Base-by-base conservation (phyloP, 2,888 invertebrate species). In the Cantharis rufa region DNA sequence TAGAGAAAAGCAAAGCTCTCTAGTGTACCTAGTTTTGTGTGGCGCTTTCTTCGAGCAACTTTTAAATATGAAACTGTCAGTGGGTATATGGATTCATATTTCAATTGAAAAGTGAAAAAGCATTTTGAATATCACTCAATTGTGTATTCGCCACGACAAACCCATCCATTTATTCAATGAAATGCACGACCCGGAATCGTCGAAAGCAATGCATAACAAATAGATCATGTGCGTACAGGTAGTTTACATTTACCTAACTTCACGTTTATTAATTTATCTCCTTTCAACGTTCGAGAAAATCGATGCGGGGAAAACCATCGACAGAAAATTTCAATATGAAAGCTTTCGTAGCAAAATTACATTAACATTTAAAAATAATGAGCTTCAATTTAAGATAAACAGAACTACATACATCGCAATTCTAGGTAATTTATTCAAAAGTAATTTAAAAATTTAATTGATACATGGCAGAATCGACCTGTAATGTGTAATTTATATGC, bases 121-220 rank as follows among this genome's bases (percentile, higher is more conserved):
- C 71, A 73, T 71, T 78, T 78, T 73, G 66, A 78, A 76, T 74
- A 73, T 78, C 78, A 78, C 71, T 78, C 78, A 75, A 78, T 78
- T 76, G 75, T 74, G 62, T 62, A 71, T 74, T 75, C 77, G 71
- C 78, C 76, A 75, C 27, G 27, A 28, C 74, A 78, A 72, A 76
- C 64, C 64, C n/a, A 66, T 75, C 72, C 61, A 72, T 63, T 78
- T 75, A 80, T 78, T 80, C 80, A 75, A 77, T 75, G 73, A 78
- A 80, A 78, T 75, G 72, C 75, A 77, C 75, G 72, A 62, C 73
- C 77, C 75, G 76, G 48, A 75, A 78, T 74, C 76, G 80, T 72
- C 71, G 81, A 80, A 80, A 78, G 81, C 81, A 82, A 82, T 81
- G 82, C 81, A 82, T 82, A 82, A 80, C 82, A 81, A 81, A 81